phyloP scores from a whole-genome alignment of 2,113 vertebrate species.

The Coturnix japonica region DNA sequence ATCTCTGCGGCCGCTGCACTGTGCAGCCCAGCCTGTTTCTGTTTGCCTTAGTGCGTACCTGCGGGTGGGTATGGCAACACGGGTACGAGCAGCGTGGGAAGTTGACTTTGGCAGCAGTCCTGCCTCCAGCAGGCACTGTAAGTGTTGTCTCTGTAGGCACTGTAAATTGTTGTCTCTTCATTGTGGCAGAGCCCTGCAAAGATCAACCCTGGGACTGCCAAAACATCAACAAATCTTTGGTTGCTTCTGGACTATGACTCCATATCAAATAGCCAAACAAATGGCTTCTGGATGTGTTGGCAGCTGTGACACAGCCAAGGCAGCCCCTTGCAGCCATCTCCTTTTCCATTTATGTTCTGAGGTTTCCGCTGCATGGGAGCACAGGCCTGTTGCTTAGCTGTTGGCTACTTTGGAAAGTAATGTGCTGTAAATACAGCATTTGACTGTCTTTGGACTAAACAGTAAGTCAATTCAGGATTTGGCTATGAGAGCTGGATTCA shows the following conservation, averaged over 20 bases:
- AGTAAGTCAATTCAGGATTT: neutral
- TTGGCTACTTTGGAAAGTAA: constrained; percentile 40
- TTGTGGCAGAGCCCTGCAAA: neutral
- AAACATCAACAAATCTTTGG: neutral
- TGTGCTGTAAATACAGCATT: neutral
- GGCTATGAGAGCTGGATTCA: neutral
- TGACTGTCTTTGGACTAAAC: neutral
- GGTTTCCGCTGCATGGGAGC: neutral
- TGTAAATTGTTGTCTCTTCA: neutral
- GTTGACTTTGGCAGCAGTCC: neutral
- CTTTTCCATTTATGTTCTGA: neutral
- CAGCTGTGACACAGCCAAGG: neutral
- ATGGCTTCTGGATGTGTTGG: accelerated
- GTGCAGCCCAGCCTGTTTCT: neutral
- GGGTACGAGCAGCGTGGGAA: neutral
- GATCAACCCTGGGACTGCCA: constrained; percentile 12
- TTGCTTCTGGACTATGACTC: neutral
- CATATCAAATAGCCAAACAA: accelerated
- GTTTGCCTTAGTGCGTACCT: accelerated
- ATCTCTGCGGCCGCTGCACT: neutral
- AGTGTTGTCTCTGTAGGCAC: no score
- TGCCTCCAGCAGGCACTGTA: neutral
- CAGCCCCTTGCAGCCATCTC: neutral
- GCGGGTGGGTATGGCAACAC: accelerated
- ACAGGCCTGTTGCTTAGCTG: constrained; percentile 21